Evolutionary conservation across 1,140 invertebrate species (phyloP), one percentile per base, ranked within the genome.

Genomic region (Cepaea nemoralis): DNA sequence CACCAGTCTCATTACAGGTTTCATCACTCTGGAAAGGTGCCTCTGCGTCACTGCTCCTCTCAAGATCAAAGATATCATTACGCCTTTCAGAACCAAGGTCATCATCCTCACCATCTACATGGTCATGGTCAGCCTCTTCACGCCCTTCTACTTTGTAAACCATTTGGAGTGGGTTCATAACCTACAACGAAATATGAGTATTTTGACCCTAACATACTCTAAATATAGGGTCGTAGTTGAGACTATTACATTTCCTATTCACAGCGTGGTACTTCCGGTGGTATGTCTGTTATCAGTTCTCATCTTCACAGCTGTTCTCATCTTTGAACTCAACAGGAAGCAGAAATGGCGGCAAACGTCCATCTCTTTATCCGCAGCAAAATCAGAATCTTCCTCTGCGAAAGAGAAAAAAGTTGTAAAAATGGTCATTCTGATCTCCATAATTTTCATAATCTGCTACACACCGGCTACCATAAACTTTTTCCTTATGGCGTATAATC

Each of bases 381-480:
- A 22, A 71, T 10, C 33, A 33, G 69, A 71, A 39, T 0, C 37
- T 6, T 10, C 8, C 10, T 27, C 59, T 19, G n/a, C 22, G 59
- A 63, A 63, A 31, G 59, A 63, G 33, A 71, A 71, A 27, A 71
- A 40, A 45, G 69, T 71, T 45, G 69, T 71, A 2, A 71, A 71
- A 39, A 71, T 71, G 69, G 35, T 71, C 0, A 71, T 24, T 22
- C 6, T 71, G 22, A 71, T 71, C 24, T 71, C 69, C 24, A 71
- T 6, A 1, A 71, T 71, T 6, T 71, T 71, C 19, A 27, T 71
- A 35, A 71, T 71, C 19, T 71, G 69, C 19, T 71, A 39, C 69
- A 27, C 40, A 1, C 69, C 69, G 12, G 35, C 37, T 0, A 22
- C 69, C 8, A 22, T 27, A 3, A 71, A 40, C 37, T 71, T 71